These are phyloP conservation scores for Psilopogon haemacephalus DNA, from an alignment of 2,113 vertebrate species.

Conservation along the genomic window DNA sequence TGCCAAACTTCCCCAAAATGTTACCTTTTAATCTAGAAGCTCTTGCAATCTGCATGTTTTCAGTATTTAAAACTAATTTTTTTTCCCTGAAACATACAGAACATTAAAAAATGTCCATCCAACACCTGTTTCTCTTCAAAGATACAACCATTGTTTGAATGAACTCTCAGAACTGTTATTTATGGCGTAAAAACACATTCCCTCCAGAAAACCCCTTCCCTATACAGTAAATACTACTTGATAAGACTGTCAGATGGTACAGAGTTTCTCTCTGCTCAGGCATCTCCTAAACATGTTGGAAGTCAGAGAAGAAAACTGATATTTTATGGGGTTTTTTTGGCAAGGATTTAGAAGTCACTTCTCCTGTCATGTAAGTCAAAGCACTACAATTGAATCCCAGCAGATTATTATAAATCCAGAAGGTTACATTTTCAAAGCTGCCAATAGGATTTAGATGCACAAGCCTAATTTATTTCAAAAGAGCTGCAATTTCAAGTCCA, in stretches of 20 bases:
- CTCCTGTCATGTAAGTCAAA: background rate
- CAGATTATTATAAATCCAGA: conserved; percentile 1
- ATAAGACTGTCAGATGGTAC: background rate
- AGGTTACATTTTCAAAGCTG: background rate
- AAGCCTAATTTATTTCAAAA: background rate
- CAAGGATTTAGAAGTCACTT: background rate
- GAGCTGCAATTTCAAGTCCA: background rate
- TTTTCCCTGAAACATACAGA: background rate
- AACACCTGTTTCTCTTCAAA: background rate
- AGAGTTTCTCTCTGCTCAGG: background rate
- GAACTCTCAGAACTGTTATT: background rate
- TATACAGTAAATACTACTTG: background rate
- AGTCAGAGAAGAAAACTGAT: background rate
- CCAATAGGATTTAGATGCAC: conserved; percentile 5
- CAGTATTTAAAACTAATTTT: background rate
- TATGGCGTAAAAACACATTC: background rate
- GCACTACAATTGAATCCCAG: background rate
- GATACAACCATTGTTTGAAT: background rate
- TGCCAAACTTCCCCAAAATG: background rate
- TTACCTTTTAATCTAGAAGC: background rate
- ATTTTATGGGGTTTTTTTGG: background rate
- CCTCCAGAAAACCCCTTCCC: background rate
- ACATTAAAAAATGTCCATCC: background rate
- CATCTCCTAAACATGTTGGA: background rate
- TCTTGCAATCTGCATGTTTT: background rate